Conservation (phyloP, 2,888 invertebrate genomes). For the Halictus quadricinctus region DNA sequence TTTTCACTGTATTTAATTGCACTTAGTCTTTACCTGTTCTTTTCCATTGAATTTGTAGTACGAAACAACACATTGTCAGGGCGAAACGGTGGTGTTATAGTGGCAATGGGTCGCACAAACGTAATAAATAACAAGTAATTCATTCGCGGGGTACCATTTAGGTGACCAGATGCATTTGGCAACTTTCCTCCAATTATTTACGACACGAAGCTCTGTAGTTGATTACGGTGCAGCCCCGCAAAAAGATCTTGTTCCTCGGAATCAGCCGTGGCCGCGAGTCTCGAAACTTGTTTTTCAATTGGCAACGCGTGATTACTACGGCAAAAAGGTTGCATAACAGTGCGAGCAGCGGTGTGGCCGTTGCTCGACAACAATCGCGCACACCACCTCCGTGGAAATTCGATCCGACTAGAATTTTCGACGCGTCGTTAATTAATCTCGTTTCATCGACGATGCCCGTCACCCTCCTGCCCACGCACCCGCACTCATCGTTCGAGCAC, state of each 20-base stretch:
- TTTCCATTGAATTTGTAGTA: not conserved
- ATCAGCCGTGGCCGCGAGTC: not conserved
- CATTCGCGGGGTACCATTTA: not conserved
- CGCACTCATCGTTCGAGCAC: not conserved
- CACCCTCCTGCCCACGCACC: not conserved
- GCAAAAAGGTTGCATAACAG: constrained; percentile 13
- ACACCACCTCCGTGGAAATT: constrained; percentile 29
- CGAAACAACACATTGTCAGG: not conserved
- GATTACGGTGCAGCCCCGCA: not conserved
- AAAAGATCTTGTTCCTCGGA: not conserved
- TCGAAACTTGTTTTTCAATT: not conserved
- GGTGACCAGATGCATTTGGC: constrained; percentile 5
- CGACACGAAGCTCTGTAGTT: not conserved
- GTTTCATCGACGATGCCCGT: constrained; percentile 45
- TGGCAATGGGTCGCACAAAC: not conserved
- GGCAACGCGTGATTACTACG: constrained; percentile 11
- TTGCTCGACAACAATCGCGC: constrained; percentile 3
- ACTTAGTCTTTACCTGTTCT: too few species aligned
- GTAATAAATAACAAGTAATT: constrained; percentile 1
- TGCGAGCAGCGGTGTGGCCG: not conserved
- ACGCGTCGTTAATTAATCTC: constrained; percentile 59
- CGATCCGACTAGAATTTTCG: constrained; percentile 52
- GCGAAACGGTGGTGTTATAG: not conserved
- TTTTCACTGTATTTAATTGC: too few species aligned
- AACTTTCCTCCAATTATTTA: constrained; percentile 5